These are phyloP conservation scores for Nomada fucata DNA, from an alignment of 2,888 invertebrate genomes.

Conservation along the genomic window DNA sequence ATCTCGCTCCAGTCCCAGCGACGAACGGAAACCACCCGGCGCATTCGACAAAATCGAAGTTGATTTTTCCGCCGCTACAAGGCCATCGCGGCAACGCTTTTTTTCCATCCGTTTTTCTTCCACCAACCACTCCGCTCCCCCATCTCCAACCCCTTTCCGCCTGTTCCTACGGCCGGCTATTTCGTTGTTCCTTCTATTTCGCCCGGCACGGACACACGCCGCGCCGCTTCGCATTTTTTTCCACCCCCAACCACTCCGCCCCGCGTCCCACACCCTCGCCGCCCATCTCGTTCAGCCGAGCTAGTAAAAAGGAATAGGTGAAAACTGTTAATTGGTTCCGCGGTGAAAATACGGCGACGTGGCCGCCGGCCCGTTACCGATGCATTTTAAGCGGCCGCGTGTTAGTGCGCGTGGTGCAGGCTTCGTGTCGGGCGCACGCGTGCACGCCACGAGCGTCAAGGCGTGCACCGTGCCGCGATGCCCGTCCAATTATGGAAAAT, in stretches of 20 bases:
- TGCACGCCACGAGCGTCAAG: slow-evolving; percentile 61
- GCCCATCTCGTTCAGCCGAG: slow-evolving; percentile 53
- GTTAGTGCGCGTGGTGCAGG: not conserved
- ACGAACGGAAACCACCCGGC: slow-evolving; percentile 3
- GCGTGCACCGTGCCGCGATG: slow-evolving; percentile 68
- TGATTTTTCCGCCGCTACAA: slow-evolving; percentile 62
- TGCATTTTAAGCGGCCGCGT: slow-evolving; percentile 64
- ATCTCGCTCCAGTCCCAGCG: not conserved
- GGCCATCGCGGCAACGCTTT: slow-evolving; percentile 43
- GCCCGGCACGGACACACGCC: slow-evolving; percentile 4
- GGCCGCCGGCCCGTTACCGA: slow-evolving; percentile 62
- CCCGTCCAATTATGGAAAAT: slow-evolving; percentile 84
- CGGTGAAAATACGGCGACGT: slow-evolving; percentile 73
- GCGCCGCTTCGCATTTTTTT: slow-evolving; percentile 27
- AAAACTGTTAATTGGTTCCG: slow-evolving; percentile 81
- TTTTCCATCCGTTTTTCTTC: slow-evolving; percentile 50
- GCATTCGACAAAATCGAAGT: slow-evolving; percentile 57
- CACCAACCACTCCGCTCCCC: not conserved
- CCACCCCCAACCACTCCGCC: no score
- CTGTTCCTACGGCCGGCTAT: not conserved
- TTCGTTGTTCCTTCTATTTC: slow-evolving; percentile 35
- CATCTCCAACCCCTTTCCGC: not conserved
- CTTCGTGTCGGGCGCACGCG: not conserved
- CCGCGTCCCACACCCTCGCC: not conserved
- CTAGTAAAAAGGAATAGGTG: slow-evolving; percentile 75